Percentiles rank a stretch among this genome's conserved stretches.
These are phyloP conservation scores for Notarius quadriscutis DNA, from an alignment of 2,113 vertebrate genomes.

Conservation along the genomic window DNA sequence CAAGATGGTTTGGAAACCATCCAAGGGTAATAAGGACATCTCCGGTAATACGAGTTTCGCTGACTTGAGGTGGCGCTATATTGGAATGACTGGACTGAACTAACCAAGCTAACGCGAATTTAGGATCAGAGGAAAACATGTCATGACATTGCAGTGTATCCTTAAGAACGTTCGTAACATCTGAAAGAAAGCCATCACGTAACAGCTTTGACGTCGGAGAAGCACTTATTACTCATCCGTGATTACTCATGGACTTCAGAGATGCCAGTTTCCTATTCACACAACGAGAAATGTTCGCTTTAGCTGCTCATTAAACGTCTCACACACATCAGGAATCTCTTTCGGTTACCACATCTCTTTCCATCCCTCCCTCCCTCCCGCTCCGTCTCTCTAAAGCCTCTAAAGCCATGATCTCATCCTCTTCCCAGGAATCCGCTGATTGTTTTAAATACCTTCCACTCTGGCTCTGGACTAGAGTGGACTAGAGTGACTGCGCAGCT, in stretches of 20 bases:
- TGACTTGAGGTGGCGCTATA: not conserved
- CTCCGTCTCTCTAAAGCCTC: slow-evolving; percentile 22
- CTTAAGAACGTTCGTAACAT: not conserved
- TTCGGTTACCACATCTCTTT: slow-evolving; percentile 29
- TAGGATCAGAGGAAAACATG: not conserved
- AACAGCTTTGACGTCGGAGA: not conserved
- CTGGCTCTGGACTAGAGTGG: slow-evolving; percentile 52
- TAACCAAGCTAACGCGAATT: not conserved
- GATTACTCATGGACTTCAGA: slow-evolving; percentile 31
- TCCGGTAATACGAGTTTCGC: not conserved
- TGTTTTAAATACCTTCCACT: slow-evolving; percentile 69
- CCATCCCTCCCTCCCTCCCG: not conserved
- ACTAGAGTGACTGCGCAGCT: slow-evolving; percentile 49
- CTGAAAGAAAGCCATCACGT: not conserved
- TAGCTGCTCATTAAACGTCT: slow-evolving; percentile 16
- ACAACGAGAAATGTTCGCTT: slow-evolving; percentile 31
- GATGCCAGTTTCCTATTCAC: not conserved
- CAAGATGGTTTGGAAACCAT: not conserved
- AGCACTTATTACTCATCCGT: slow-evolving; percentile 29
- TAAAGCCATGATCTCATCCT: slow-evolving; percentile 69
- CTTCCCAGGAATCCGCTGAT: slow-evolving; percentile 66
- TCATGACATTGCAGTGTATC: not conserved
- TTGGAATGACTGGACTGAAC: no score
- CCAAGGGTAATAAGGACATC: no score
- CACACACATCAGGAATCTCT: slow-evolving; percentile 46